Percentiles rank a stretch among this genome's conserved stretches.
Evolutionary conservation across 1,140 invertebrate genomes (phyloP).

Genomic region (Popillia japonica): DNA sequence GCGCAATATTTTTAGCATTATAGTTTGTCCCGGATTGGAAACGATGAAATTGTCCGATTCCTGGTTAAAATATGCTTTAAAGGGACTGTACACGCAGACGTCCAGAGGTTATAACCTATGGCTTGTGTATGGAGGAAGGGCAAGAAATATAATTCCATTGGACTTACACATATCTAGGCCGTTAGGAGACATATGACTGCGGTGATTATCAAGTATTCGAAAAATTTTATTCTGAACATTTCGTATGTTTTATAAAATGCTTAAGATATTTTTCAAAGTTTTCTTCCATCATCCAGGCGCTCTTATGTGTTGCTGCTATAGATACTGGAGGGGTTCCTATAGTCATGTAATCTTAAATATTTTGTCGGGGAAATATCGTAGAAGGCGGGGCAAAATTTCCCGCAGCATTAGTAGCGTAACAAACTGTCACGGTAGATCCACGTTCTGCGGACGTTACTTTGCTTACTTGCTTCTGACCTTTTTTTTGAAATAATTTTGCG

Average conservation of each 20-base stretch:
- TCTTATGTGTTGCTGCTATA: no score
- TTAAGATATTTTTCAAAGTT: constrained; percentile 2
- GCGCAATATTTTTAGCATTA: no score
- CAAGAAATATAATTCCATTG: constrained; percentile 27
- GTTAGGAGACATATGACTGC: constrained; percentile 5
- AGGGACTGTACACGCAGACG: constrained; percentile 8
- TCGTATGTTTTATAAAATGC: constrained; percentile 15
- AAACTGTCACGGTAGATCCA: no score
- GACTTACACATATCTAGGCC: constrained; percentile 27
- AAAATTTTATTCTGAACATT: constrained; percentile 16
- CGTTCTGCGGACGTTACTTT: no score
- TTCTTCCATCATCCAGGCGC: not conserved
- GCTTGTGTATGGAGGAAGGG: constrained; percentile 20
- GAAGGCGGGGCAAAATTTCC: no score
- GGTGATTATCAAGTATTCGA: not conserved
- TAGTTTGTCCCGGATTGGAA: not conserved
- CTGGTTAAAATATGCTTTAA: constrained; percentile 24
- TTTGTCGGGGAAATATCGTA: no score
- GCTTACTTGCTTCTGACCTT: no score
- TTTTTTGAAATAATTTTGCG: no score
- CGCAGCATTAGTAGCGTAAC: no score
- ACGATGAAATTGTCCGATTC: not conserved
- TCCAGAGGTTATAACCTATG: constrained; percentile 12
- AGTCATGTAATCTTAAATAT: no score
- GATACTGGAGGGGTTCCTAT: no score